Evolutionary conservation across 2,888 invertebrate genomes (phyloP), one percentile per base, ranked within the genome.

Genomic region (Torymus texanus): DNA sequence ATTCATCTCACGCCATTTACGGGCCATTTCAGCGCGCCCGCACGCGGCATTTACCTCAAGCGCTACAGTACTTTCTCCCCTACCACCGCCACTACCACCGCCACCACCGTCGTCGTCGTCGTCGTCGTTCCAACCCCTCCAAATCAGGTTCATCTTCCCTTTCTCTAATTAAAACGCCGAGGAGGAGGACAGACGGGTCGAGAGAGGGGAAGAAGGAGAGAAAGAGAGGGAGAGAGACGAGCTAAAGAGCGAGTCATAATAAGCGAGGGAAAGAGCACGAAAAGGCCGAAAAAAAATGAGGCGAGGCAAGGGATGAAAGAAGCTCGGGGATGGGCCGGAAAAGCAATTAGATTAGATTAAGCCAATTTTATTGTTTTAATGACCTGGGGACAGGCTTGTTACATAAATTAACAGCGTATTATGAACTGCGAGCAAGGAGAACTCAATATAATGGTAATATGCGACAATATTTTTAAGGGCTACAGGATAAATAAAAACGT

Each of bases 11-110:
- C 68, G 62, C 53, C 75, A 75, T 75, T 75, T 68, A 67, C 75
- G 59, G 67, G 29, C 75, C 79, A 66, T 78, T 78, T 80, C 78
- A 79, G 72, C 41, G 67, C 75, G 21, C 65, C 82, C 41, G 41
- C 41, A 41, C 41, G 77, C 78, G 77, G 79, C 80, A 79, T 77
- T 80, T 80, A 80, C 81, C 63, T 50, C 74, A 70, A 70, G 62
- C 75, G 70, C 16, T 55, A 56, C n/a, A 55, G 55, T 56, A 56
- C 67, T 68, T 58, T 58, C 68, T 41, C 41, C 41, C 41, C 21
- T 21, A 41, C 41, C 41, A 41, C 41, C 29, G n/a, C 58, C 56
- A 5, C 21, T 21, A 41, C 41, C 41, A 41, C 41, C 41, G 5
- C 58, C 21, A 24, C 24, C 18, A 21, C 21, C 21, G 51, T 51